Evolutionary conservation across 2,797 vertebrate species (phyloP).

Genomic region (Ataeniobius toweri): DNA sequence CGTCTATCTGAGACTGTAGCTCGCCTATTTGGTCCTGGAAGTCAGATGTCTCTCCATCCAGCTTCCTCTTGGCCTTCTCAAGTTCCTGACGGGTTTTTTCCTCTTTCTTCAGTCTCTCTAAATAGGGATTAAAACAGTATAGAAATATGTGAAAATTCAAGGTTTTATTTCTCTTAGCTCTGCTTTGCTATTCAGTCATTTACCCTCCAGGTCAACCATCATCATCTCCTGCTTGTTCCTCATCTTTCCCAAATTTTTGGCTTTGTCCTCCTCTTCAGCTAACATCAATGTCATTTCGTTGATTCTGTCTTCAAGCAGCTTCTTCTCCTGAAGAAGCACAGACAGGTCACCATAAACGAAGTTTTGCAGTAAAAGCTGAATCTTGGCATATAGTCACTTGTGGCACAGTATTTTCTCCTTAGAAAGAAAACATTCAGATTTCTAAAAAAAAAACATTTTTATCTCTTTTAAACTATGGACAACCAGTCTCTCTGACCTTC

Average conservation of each 20-base stretch:
- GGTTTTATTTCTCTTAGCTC: background rate
- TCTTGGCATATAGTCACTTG: background rate
- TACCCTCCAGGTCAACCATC: constrained; percentile 96
- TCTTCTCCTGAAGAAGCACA: constrained; percentile 87
- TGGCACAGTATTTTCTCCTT: background rate
- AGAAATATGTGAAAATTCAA: background rate
- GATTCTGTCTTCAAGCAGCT: constrained; percentile 92
- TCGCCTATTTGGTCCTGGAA: constrained; percentile 96
- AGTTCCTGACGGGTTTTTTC: constrained; percentile 97
- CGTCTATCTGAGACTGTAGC: constrained; percentile 92
- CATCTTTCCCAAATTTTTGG: constrained; percentile 94
- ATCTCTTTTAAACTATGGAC: background rate
- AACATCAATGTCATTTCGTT: constrained; percentile 89
- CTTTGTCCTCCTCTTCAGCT: constrained; percentile 97
- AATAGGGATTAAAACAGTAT: constrained; percentile 1
- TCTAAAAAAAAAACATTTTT: background rate
- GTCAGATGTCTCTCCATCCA: constrained; percentile 94
- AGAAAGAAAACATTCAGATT: background rate
- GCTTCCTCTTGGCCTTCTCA: constrained; percentile 96
- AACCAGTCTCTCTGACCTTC: constrained; percentile 81
- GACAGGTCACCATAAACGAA: background rate
- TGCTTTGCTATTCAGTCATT: constrained; percentile 15
- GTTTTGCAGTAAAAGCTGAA: background rate
- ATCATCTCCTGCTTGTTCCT: constrained; percentile 99
- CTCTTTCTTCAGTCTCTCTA: constrained; percentile 97